These are phyloP conservation scores for Agriotes lineatus DNA, from an alignment of 2,888 invertebrate species.

Conservation along the genomic window DNA sequence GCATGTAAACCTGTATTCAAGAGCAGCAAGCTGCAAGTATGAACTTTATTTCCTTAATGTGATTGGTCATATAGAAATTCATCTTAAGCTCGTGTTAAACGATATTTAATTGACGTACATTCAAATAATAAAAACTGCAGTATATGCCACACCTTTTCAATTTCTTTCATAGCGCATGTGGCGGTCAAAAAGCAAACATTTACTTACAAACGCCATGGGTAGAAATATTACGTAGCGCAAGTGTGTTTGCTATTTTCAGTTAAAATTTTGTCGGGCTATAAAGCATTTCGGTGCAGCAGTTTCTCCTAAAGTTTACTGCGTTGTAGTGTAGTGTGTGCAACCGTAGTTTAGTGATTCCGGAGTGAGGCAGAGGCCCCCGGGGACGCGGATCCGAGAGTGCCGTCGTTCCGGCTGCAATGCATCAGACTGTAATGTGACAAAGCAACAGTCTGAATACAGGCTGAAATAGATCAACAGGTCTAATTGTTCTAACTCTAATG, in stretches of 20 bases:
- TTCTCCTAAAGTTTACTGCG: constrained; percentile 3
- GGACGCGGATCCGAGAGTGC: constrained; percentile 21
- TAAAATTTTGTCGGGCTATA: background rate
- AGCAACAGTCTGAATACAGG: constrained; percentile 42
- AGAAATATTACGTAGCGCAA: background rate
- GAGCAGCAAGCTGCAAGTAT: too few relatives aligned
- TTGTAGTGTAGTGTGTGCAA: constrained; percentile 14
- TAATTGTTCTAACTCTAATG: constrained; percentile 34
- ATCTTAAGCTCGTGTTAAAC: too few relatives aligned
- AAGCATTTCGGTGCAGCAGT: background rate
- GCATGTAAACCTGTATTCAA: too few relatives aligned
- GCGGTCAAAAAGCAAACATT: too few relatives aligned
- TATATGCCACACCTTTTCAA: too few relatives aligned
- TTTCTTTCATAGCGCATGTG: too few relatives aligned
- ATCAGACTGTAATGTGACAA: constrained; percentile 47
- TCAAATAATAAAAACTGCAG: too few relatives aligned
- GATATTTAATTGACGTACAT: too few relatives aligned
- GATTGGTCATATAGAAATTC: too few relatives aligned
- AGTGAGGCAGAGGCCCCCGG: constrained; percentile 28
- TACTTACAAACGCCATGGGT: too few relatives aligned
- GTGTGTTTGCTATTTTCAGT: background rate
- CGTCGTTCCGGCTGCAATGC: constrained; percentile 37
- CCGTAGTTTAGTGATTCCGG: constrained; percentile 24
- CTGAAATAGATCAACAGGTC: constrained; percentile 47
- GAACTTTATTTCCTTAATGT: too few relatives aligned